Percentiles rank a stretch among this genome's conserved stretches.
These are phyloP conservation scores for Noctua fimbriata DNA, from an alignment of 2,888 invertebrate genomes.

Conservation along the genomic window DNA sequence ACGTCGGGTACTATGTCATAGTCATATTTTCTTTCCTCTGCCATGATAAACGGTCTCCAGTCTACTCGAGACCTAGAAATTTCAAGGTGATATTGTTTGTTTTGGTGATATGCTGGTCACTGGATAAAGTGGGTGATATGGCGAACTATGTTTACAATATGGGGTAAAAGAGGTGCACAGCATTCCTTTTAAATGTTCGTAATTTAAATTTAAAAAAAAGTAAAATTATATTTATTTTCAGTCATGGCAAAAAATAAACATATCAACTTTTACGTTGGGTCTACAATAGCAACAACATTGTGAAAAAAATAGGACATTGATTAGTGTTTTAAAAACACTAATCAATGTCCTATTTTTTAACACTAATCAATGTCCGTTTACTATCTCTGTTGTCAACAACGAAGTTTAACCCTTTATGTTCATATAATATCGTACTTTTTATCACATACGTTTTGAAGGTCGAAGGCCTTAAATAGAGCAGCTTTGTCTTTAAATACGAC, in stretches of 20 bases:
- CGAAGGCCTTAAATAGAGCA: background rate
- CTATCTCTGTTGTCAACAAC: background rate
- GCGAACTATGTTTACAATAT: background rate
- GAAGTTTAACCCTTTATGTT: background rate
- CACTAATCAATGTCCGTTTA: no score
- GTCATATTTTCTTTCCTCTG: constrained; percentile 51
- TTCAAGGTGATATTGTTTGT: constrained; percentile 34
- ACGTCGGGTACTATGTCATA: constrained; percentile 57
- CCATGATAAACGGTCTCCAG: constrained; percentile 53
- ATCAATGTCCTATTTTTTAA: no score
- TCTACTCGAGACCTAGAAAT: constrained; percentile 60
- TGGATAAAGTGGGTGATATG: background rate
- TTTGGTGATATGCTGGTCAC: background rate
- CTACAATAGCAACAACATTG: background rate
- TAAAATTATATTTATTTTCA: background rate
- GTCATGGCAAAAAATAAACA: background rate
- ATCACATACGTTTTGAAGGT: background rate
- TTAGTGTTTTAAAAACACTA: no score
- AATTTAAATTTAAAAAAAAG: background rate
- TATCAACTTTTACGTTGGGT: background rate
- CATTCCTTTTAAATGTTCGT: background rate
- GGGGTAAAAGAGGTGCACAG: background rate
- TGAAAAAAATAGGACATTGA: background rate
- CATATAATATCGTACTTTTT: background rate
- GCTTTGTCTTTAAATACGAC: background rate